Percentiles rank a stretch among this genome's conserved stretches.
These are phyloP conservation scores for Asteroscopus sphinx DNA, from an alignment of 2,888 invertebrate species.

Conservation along the genomic window DNA sequence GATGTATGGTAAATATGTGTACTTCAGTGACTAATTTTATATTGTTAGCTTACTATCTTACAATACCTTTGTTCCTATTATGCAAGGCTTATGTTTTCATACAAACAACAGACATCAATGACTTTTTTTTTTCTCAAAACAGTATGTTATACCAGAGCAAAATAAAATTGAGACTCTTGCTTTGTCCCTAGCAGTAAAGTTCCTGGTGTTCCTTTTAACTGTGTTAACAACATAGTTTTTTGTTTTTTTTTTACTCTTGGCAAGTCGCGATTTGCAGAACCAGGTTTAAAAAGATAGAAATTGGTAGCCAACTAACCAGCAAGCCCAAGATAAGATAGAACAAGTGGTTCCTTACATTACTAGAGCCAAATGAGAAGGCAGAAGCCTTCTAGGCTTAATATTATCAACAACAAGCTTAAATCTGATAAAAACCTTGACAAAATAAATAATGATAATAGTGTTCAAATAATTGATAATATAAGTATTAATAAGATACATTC, in stretches of 20 bases:
- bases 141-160: too few species aligned
- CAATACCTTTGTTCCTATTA: neutral
- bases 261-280: too few species aligned
- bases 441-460: conserved; percentile 43
- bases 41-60: conserved; percentile 7
- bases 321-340: conserved; percentile 1
- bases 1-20: conserved; percentile 33
- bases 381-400: conserved; percentile 20
- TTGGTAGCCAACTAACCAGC: too few species aligned
- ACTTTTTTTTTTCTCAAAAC: too few species aligned
- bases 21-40: conserved; percentile 16
- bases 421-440: conserved; percentile 39
- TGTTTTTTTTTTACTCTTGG: too few species aligned
- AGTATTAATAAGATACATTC: conserved; percentile 23
- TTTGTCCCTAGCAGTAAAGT: too few species aligned
- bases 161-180: too few species aligned
- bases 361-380: conserved; percentile 18
- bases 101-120: neutral
- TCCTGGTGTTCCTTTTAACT: too few species aligned
- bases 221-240: too few species aligned
- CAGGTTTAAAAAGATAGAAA: too few species aligned
- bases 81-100: neutral
- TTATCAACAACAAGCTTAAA: conserved; percentile 31
- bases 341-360: neutral
- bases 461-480: conserved; percentile 39